phyloP scores from a whole-genome alignment of 2,888 invertebrate genomes.

The Lycocerus yunnanus region DNA sequence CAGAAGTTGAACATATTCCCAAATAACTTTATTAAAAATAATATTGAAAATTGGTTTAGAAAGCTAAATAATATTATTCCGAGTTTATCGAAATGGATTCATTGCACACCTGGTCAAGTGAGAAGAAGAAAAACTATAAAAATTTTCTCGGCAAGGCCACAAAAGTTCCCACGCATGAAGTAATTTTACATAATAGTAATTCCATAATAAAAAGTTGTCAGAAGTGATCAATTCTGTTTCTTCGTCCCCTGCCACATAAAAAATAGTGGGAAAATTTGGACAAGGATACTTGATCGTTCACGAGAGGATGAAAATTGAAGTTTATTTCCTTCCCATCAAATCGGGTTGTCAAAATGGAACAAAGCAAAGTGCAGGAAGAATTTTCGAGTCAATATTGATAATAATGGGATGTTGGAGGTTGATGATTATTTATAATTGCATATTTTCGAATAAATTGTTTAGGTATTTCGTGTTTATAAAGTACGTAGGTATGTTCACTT shows the following conservation, averaged over 20 bases:
- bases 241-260: not conserved
- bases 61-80: not conserved
- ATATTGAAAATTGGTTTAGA: not conserved
- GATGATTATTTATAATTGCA: not conserved
- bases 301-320: not conserved
- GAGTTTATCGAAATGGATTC: not conserved
- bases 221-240: no score
- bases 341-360: not conserved
- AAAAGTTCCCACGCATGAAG: not conserved
- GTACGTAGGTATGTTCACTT: not conserved
- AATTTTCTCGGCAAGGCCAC: not conserved
- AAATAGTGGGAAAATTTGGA: not conserved
- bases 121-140: no score
- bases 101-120: not conserved
- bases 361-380: not conserved
- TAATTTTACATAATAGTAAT: not conserved
- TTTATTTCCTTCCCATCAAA: not conserved
- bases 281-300: not conserved
- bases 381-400: not conserved
- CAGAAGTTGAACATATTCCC: no score
- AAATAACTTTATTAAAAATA: no score
- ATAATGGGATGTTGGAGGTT: not conserved
- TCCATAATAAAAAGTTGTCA: no score
- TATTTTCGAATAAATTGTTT: not conserved
- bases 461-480: not conserved